Base-by-base conservation (phyloP, 2,113 vertebrate species). In the Natator depressus region DNA sequence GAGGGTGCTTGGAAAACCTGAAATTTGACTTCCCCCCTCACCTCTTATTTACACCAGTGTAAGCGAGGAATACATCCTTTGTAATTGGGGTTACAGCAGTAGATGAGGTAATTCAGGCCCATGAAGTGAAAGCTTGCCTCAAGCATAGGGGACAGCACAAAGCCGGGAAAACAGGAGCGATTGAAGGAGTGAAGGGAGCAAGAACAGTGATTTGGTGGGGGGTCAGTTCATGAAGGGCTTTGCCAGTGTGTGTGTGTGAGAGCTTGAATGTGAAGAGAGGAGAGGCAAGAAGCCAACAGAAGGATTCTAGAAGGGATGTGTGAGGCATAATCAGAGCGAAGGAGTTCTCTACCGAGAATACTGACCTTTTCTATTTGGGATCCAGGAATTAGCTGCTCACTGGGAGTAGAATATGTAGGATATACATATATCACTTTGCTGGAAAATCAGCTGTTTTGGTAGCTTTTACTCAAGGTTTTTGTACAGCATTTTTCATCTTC, bases 261-360 rank as follows among this genome's bases (percentile, higher is more conserved):
- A 8, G 62, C 62, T 69, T n/a, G 35, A 19, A 69, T 69, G 35
- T 69, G 62, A 65, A 69, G 35, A n/a, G 62, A 17, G 35, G 31
- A 69, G 12, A 69, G 35, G 62, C 10, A 81, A 83, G 20, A 1
- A 0, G 0, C 16, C 47, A 49, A 5, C 12, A 0, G 1, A 13
- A 84, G 57, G 35, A 3, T 5, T 9, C 25, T 93, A 54, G 57
- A 72, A 72, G 46, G 17, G 6, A 11, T 83, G 13, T 10, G 16
- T 85, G 53, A 83, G 35, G 2, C 49, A 20, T 91, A 62, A 3
- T 62, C 59, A 82, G 42, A 80, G 19, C 1, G 12, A 1, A 86
- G 81, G 16, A 51, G 1, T 20, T 91, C 6, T 85, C 78, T 55
- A 0, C 9, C 10, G 80, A 9, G n/a, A 83, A 57, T 50, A 51